Conservation (phyloP, 92 coral and sea anemone species). For the Epizoanthus scotinus region DNA sequence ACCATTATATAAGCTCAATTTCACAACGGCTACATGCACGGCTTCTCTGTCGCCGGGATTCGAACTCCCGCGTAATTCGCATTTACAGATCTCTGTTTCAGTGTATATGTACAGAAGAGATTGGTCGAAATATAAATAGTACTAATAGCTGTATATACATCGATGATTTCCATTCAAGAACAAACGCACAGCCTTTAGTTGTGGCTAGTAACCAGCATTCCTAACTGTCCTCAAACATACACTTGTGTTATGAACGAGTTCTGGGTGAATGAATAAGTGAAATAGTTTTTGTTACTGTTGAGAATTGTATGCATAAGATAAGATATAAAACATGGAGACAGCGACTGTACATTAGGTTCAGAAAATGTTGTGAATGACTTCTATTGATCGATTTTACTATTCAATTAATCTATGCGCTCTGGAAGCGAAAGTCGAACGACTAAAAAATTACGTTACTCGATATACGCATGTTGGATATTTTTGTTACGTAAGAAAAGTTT, state of each 20-base stretch:
- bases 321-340: too few species aligned
- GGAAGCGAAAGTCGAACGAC: too few species aligned
- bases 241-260: neutral
- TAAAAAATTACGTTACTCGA: too few species aligned
- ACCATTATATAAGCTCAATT: constrained; percentile 34
- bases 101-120: constrained; percentile 35
- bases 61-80: constrained; percentile 1
- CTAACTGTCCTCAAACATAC: neutral
- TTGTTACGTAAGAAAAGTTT: too few species aligned
- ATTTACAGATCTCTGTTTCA: constrained; percentile 2
- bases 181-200: constrained; percentile 6
- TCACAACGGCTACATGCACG: constrained; percentile 9
- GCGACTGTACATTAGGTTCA: too few species aligned
- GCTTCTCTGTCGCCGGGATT: neutral
- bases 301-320: too few species aligned
- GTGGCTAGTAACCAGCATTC: neutral
- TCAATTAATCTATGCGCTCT: too few species aligned
- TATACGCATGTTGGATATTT: too few species aligned
- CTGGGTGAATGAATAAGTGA: too few species aligned
- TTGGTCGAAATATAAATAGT: constrained; percentile 33
- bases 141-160: constrained; percentile 5
- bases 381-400: too few species aligned
- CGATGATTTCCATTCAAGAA: neutral
- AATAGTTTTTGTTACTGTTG: too few species aligned
- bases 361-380: too few species aligned